Percentiles rank a stretch among this genome's conserved stretches.
Conservation (phyloP, 1,140 invertebrate species). For the Liolophura sinensis region DNA sequence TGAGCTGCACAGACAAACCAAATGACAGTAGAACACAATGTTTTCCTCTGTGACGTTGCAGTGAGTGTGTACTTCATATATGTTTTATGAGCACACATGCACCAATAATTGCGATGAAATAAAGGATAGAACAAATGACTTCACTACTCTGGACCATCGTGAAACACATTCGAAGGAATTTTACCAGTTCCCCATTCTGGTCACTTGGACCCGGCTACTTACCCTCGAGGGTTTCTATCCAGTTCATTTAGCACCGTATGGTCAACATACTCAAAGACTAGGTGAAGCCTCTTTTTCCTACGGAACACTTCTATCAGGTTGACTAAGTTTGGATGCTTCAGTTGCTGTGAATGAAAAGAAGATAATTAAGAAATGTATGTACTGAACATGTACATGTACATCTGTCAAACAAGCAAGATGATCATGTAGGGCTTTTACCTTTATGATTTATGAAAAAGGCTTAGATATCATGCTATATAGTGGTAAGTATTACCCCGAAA, state of each 20-base stretch:
- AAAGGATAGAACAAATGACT: too few species aligned
- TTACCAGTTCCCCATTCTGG: too few species aligned
- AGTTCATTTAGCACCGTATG: conserved; percentile 95
- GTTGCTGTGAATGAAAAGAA: conserved; percentile 70
- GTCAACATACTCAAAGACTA: conserved; percentile 99
- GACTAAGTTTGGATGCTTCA: conserved; percentile 97
- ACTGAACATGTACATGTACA: neutral
- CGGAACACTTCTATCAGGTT: conserved; percentile 98
- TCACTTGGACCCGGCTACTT: conserved; percentile 24
- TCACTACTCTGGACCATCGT: too few species aligned
- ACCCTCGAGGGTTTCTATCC: conserved; percentile 83
- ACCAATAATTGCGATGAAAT: too few species aligned
- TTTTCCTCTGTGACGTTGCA: too few species aligned
- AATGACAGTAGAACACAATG: too few species aligned
- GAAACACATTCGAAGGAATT: too few species aligned
- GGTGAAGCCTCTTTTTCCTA: conserved; percentile 91
- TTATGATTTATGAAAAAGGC: neutral
- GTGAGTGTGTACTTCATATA: too few species aligned
- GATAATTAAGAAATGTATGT: conserved; percentile 1
- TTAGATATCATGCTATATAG: too few species aligned
- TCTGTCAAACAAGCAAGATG: neutral
- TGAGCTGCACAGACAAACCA: too few species aligned
- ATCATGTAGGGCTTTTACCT: neutral
- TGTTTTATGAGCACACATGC: too few species aligned
- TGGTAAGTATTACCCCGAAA: too few species aligned